Percentiles rank a stretch among this genome's conserved stretches.
phyloP scores from a whole-genome alignment of 2,888 invertebrate species.

The Sepioteuthis lessoniana region DNA sequence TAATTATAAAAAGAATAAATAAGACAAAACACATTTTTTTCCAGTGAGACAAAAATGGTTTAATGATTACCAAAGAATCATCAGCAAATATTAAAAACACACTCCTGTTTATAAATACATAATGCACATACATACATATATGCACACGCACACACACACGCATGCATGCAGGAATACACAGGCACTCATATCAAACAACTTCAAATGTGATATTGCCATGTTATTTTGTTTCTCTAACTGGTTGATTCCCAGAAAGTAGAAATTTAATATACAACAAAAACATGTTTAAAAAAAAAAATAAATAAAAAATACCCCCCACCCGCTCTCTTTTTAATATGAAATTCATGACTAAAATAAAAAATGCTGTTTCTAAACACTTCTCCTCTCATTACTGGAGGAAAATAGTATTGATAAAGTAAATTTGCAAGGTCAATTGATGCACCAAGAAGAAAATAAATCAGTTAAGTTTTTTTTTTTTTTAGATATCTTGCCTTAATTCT shows the following conservation, averaged over 20 bases:
- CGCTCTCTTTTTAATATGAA: no score
- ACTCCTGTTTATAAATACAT: neutral
- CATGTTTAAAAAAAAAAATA: no score
- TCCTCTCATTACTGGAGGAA: no score
- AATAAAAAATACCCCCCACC: no score
- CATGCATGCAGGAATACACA: constrained; percentile 43
- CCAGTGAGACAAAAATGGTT: neutral
- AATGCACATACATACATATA: constrained; percentile 24
- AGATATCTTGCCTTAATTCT: no score
- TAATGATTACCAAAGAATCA: neutral
- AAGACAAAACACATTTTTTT: neutral
- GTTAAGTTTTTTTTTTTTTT: no score
- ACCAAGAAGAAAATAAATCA: no score
- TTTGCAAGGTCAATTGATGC: no score
- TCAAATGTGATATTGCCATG: neutral
- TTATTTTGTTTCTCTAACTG: neutral
- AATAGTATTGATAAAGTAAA: no score
- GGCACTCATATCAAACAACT: neutral
- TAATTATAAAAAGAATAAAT: neutral
- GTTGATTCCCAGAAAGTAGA: neutral
- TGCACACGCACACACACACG: constrained; percentile 35
- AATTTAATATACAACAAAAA: no score
- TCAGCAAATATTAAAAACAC: neutral
- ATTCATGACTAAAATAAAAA: no score
- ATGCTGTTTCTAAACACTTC: no score